These are phyloP conservation scores for Glandiceps talaboti DNA, from an alignment of 53 echinoderm and acorn worm genomes.

Conservation along the genomic window DNA sequence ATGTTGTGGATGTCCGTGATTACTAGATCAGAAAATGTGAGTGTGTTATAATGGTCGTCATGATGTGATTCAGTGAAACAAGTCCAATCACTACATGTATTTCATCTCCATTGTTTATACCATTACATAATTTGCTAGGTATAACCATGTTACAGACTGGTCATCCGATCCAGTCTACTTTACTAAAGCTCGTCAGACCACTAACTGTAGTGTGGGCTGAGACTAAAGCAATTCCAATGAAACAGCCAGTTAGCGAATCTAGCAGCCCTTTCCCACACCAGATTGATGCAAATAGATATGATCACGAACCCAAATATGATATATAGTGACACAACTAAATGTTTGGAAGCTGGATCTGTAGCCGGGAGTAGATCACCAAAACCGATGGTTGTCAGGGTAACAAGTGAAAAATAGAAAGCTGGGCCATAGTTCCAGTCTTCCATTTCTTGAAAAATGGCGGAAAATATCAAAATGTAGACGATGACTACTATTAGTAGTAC, in stretches of 20 bases:
- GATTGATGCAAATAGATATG: not conserved
- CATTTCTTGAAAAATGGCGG: not conserved
- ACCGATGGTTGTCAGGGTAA: not conserved
- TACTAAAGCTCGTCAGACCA: too few species aligned
- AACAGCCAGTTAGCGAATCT: not conserved
- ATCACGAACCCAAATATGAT: not conserved
- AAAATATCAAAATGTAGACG: not conserved
- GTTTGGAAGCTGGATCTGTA: not conserved
- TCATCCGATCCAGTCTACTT: too few species aligned
- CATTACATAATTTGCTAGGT: too few species aligned
- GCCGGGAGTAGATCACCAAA: not conserved
- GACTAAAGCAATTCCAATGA: not conserved
- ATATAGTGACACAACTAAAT: not conserved
- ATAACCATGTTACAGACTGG: too few species aligned
- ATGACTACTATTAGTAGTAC: not conserved
- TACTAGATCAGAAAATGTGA: too few species aligned
- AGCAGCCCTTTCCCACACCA: not conserved
- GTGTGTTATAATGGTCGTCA: too few species aligned
- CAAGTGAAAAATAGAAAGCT: not conserved
- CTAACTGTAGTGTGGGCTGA: too few species aligned
- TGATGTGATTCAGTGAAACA: too few species aligned
- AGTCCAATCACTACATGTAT: too few species aligned
- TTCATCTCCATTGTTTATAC: too few species aligned
- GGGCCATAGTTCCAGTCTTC: not conserved
- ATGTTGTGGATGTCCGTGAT: too few species aligned